Percentiles rank a stretch among this genome's conserved stretches.
These are phyloP conservation scores for Diaprepes abbreviatus DNA, from an alignment of 2,888 invertebrate species.

Conservation along the genomic window DNA sequence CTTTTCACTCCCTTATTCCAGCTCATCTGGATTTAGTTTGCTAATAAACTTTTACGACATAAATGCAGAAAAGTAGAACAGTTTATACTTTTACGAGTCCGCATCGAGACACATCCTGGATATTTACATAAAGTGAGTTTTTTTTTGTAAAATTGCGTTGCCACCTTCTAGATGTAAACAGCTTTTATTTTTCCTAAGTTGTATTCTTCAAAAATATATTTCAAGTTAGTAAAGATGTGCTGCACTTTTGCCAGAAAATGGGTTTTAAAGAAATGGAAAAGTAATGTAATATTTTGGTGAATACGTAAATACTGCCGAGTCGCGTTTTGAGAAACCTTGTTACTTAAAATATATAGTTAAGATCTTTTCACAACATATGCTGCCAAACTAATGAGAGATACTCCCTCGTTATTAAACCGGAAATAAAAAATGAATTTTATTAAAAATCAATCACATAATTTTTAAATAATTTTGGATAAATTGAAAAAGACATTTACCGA, in stretches of 20 bases:
- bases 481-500: too few relatives aligned
- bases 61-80: conserved; percentile 34
- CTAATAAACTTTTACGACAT: conserved; percentile 41
- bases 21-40: conserved; percentile 24
- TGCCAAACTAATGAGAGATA: too few relatives aligned
- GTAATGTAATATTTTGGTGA: too few relatives aligned
- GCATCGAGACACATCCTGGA: conserved; percentile 27
- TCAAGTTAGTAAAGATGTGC: background rate
- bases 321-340: too few relatives aligned
- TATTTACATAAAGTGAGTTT: conserved; percentile 29
- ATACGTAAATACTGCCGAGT: too few relatives aligned
- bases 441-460: too few relatives aligned
- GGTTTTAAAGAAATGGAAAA: background rate
- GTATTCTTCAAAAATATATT: background rate
- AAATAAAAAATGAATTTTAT: too few relatives aligned
- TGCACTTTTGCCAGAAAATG: background rate
- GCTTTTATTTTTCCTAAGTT: conserved; percentile 9
- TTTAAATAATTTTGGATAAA: too few relatives aligned
- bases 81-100: conserved; percentile 38
- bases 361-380: too few relatives aligned
- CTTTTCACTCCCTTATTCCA: conserved; percentile 7
- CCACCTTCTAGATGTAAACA: conserved; percentile 16
- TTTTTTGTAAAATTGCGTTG: conserved; percentile 21
- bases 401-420: too few relatives aligned
- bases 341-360: too few relatives aligned